Percentiles rank a stretch among this genome's conserved stretches.
These are phyloP conservation scores for Lepidochitona cinerea DNA, from an alignment of 2,888 invertebrate genomes.

Conservation along the genomic window DNA sequence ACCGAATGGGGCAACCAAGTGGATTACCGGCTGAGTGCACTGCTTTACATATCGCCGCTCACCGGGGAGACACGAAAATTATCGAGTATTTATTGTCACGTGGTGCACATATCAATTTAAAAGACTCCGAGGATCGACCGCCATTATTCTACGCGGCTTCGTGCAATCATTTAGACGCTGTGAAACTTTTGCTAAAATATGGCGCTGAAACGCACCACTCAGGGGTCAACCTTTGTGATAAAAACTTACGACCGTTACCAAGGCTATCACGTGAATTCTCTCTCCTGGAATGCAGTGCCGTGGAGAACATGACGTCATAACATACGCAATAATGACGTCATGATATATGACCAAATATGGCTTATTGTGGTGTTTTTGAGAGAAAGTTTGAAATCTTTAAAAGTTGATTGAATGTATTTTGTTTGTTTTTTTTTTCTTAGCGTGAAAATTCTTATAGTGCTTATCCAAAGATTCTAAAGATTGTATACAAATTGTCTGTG, in stretches of 20 bases:
- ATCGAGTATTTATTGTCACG: slow-evolving; percentile 44
- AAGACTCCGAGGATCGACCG: slow-evolving; percentile 40
- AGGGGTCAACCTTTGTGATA: background rate
- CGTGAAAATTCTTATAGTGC: no score
- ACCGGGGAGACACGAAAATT: slow-evolving; percentile 44
- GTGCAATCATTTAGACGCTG: slow-evolving; percentile 33
- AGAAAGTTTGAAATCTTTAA: no score
- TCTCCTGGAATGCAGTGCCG: background rate
- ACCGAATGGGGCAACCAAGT: slow-evolving; percentile 51
- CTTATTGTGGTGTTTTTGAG: no score
- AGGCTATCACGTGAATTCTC: background rate
- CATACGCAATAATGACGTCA: no score
- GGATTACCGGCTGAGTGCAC: slow-evolving; percentile 47
- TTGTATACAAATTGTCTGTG: no score
- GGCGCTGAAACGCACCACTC: slow-evolving; percentile 46
- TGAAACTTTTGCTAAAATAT: slow-evolving; percentile 47
- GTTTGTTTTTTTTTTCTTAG: no score
- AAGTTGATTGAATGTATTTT: no score
- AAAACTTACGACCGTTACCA: background rate
- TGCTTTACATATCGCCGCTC: slow-evolving; percentile 47
- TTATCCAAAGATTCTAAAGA: no score
- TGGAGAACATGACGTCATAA: no score
- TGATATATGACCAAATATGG: no score
- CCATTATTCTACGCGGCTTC: slow-evolving; percentile 46
- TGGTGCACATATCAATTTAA: slow-evolving; percentile 40